Conservation (phyloP, 2,113 vertebrate genomes). For the Trinectes maculatus region DNA sequence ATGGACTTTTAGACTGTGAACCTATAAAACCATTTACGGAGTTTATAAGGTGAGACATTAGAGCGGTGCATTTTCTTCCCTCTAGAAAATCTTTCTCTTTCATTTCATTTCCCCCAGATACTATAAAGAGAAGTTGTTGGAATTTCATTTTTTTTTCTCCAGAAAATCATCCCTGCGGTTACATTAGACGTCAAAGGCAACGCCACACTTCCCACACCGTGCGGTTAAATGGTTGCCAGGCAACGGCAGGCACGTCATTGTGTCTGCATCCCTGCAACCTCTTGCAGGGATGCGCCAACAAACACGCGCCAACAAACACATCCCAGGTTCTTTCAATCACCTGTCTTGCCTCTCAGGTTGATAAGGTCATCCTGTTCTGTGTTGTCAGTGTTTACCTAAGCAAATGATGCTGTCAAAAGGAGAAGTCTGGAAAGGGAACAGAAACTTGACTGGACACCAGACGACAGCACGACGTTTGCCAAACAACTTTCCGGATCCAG, state of each 20-base stretch:
- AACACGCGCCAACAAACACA: not conserved
- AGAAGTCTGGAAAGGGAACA: conserved; percentile 67
- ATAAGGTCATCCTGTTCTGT: not conserved
- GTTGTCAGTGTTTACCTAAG: conserved; percentile 17
- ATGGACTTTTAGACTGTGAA: conserved; percentile 5
- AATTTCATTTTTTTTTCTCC: conserved; percentile 28
- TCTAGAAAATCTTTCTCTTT: conserved; percentile 3
- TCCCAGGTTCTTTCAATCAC: conserved; percentile 29
- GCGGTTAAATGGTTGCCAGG: conserved; percentile 72
- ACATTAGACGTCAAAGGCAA: conserved; percentile 50
- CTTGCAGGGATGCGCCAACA: not conserved
- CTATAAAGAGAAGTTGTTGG: conserved; percentile 10
- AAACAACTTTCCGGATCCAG: conserved; percentile 54
- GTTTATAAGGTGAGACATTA: too few relatives aligned
- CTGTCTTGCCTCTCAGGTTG: not conserved
- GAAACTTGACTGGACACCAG: conserved; percentile 59
- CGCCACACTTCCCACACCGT: conserved; percentile 53
- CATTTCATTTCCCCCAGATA: conserved; percentile 5
- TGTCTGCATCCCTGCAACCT: conserved; percentile 44
- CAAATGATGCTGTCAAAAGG: conserved; percentile 24
- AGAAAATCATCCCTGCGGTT: conserved; percentile 33
- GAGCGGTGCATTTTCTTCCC: too few relatives aligned
- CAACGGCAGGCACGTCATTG: conserved; percentile 64
- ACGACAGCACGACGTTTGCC: conserved; percentile 58
- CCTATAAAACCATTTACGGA: not conserved